Evolutionary conservation across 2,113 vertebrate genomes (phyloP).

Genomic region (Alethe castanea): DNA sequence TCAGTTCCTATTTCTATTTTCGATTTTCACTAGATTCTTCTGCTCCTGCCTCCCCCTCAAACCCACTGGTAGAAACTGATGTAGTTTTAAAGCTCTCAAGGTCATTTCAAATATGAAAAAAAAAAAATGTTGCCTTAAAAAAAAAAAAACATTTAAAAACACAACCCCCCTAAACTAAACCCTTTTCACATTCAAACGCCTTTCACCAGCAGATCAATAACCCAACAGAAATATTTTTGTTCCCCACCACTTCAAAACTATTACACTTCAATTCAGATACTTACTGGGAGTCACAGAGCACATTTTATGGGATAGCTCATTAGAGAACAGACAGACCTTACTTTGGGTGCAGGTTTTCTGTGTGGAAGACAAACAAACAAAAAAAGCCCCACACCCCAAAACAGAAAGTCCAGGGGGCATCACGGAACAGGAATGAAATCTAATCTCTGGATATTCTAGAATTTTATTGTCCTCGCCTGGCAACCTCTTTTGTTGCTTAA

Average conservation of each 20-base stretch:
- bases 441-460: slow-evolving; percentile 34
- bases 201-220: slow-evolving; percentile 62
- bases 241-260: slow-evolving; percentile 60
- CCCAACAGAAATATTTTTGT: slow-evolving; percentile 43
- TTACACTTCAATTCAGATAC: slow-evolving; percentile 57
- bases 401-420: slow-evolving; percentile 39
- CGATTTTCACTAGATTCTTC: slow-evolving; percentile 44
- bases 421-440: slow-evolving; percentile 46
- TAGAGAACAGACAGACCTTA: slow-evolving; percentile 35
- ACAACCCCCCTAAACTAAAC: slow-evolving; percentile 25
- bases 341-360: slow-evolving; percentile 52
- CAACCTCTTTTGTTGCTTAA: slow-evolving; percentile 71
- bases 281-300: slow-evolving; percentile 57
- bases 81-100: slow-evolving; percentile 39
- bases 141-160: background rate
- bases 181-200: slow-evolving; percentile 32
- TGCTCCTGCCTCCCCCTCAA: slow-evolving; percentile 41
- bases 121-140: background rate
- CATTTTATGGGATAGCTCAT: slow-evolving; percentile 57
- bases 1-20: slow-evolving; percentile 67
- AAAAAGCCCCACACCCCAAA: background rate
- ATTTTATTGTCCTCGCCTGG: slow-evolving; percentile 59
- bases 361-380: slow-evolving; percentile 27
- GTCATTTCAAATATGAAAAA: slow-evolving; percentile 37
- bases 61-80: slow-evolving; percentile 22